phyloP scores from a whole-genome alignment of 1,140 invertebrate species.

The Bombus pyrosoma region DNA sequence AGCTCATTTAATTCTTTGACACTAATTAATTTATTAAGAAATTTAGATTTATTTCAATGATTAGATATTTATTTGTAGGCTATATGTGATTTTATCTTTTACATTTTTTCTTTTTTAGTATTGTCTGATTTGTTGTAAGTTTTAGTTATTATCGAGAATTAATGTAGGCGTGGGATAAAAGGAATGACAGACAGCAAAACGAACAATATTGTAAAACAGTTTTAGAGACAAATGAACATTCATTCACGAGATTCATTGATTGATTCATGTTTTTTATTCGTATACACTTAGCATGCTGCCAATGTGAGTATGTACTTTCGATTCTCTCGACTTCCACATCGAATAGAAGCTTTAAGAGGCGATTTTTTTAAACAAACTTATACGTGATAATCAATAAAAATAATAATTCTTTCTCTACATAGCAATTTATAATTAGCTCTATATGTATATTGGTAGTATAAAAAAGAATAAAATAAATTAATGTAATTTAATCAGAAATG shows the following conservation, averaged over 20 bases:
- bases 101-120: not conserved
- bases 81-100: not conserved
- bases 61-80: not conserved
- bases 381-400: slow-evolving; percentile 9
- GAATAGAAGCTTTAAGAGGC: slow-evolving; percentile 2
- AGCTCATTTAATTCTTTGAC: not conserved
- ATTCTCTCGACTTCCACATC: not conserved
- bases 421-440: slow-evolving; percentile 21
- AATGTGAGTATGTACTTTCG: not conserved
- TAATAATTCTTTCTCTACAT: slow-evolving; percentile 34
- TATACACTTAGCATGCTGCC: slow-evolving; percentile 16
- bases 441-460: not conserved
- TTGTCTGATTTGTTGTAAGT: not conserved
- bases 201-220: not conserved
- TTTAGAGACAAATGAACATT: not conserved
- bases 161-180: not conserved
- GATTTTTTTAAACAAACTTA: slow-evolving; percentile 31
- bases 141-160: not conserved
- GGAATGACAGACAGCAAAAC: not conserved
- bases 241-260: not conserved
- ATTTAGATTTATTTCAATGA: not conserved
- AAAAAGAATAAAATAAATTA: slow-evolving; percentile 36
- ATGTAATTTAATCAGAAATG: not conserved
- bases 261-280: slow-evolving; percentile 28
- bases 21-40: not conserved